A percentile compares a stretch with the other conserved stretches of the same genome.
Conservation (phyloP, 2,888 invertebrate species). For the Strigamia transsilvanica region DNA sequence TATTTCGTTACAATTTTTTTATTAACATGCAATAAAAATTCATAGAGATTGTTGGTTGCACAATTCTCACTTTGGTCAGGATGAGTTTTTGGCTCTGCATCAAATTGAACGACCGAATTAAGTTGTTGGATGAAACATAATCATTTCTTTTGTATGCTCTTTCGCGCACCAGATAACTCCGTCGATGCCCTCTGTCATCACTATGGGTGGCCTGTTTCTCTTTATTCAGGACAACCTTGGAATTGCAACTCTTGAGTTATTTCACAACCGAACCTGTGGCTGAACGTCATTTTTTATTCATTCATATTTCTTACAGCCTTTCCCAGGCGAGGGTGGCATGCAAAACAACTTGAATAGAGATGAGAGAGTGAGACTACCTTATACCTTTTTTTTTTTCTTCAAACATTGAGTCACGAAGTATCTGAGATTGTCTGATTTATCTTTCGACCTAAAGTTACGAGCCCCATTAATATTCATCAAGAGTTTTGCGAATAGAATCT, state of each 20-base stretch:
- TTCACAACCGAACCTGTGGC: neutral
- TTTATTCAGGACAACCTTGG: slow-evolving; percentile 20
- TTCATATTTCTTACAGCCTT: neutral
- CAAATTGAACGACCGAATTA: neutral
- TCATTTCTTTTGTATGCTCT: neutral
- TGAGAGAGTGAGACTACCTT: neutral
- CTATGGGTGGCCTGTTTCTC: slow-evolving; percentile 20
- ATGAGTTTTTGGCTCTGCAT: neutral
- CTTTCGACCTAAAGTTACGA: neutral
- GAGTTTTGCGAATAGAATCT: neutral
- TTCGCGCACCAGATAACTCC: neutral
- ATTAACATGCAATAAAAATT: too few relatives aligned
- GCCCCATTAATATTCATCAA: neutral
- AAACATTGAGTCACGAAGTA: neutral
- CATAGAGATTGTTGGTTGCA: too few relatives aligned
- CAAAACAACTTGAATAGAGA: too few relatives aligned
- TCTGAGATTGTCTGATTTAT: neutral
- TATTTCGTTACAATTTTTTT: too few relatives aligned
- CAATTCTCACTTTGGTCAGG: too few relatives aligned
- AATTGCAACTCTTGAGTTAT: neutral
- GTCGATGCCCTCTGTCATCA: slow-evolving; percentile 10
- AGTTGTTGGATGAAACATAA: neutral
- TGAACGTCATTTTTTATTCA: neutral
- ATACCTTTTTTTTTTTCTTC: neutral
- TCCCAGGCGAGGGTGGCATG: too few relatives aligned